Conservation (phyloP, 2,797 vertebrate species). For the Tinamus major region DNA sequence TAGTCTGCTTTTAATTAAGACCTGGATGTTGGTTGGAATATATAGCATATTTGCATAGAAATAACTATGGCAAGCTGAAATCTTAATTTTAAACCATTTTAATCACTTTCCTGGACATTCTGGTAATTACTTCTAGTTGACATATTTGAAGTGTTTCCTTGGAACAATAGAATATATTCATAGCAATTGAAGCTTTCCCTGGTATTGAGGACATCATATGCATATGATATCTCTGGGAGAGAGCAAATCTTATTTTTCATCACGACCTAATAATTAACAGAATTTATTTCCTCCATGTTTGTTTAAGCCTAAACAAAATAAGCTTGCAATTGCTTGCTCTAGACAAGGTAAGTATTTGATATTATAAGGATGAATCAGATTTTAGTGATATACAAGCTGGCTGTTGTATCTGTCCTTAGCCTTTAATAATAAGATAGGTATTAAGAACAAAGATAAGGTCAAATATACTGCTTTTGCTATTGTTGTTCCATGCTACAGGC, state of each 20-base stretch:
- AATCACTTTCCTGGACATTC: conserved; percentile 71
- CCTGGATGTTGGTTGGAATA: conserved; percentile 52
- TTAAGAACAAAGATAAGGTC: conserved; percentile 71
- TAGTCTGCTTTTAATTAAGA: conserved; percentile 77
- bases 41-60: conserved; percentile 78
- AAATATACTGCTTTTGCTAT: conserved; percentile 36
- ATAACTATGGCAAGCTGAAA: conserved; percentile 72
- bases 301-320: conserved; percentile 67
- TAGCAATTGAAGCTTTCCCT: conserved; percentile 49
- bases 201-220: conserved; percentile 39
- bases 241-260: conserved; percentile 66
- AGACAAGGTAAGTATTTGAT: conserved; percentile 75
- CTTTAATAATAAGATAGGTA: conserved; percentile 78
- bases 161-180: conserved; percentile 62
- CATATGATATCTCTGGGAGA: conserved; percentile 18
- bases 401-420: conserved; percentile 59
- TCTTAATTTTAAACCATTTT: conserved; percentile 79
- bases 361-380: conserved; percentile 71
- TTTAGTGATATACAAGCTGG: conserved; percentile 43
- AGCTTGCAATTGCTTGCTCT: conserved; percentile 80
- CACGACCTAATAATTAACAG: conserved; percentile 74
- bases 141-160: conserved; percentile 66
- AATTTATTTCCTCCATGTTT: conserved; percentile 75
- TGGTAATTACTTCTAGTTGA: conserved; percentile 77
- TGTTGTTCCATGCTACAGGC: conserved; percentile 33